Conservation (phyloP, 2,888 invertebrate genomes). For the Trichogramma evanescens region DNA sequence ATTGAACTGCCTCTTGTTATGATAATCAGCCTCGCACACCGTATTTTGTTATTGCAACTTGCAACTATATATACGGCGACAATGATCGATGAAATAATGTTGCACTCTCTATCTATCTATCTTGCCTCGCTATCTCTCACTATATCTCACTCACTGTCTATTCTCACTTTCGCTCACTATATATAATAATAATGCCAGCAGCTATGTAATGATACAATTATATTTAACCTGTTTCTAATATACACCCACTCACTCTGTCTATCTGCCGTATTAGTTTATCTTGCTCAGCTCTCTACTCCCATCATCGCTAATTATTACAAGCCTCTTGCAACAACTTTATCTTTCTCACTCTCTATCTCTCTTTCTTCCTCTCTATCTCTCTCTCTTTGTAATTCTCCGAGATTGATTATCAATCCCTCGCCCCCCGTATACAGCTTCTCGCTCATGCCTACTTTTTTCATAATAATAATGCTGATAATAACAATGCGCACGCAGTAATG, state of each 20-base stretch:
- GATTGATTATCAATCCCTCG: not conserved
- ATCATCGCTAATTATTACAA: not conserved
- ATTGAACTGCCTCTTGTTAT: not conserved
- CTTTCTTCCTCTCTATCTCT: slow-evolving; percentile 5
- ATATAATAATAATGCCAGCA: no score
- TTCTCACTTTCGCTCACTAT: not conserved
- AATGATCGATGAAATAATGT: slow-evolving; percentile 8
- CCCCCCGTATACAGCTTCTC: not conserved
- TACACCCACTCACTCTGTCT: no score
- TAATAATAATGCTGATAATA: no score
- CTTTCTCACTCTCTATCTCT: not conserved
- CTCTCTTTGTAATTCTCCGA: not conserved
- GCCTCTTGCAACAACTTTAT: not conserved
- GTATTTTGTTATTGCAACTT: no score
- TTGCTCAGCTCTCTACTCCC: no score
- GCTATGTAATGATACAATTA: no score
- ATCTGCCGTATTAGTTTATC: no score
- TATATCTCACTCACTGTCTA: slow-evolving; percentile 6
- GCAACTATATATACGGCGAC: no score
- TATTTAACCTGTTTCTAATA: no score
- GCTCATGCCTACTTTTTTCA: not conserved
- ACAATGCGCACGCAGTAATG: no score
- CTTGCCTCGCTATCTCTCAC: slow-evolving; percentile 8
- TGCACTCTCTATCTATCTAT: slow-evolving; percentile 11
- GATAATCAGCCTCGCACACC: not conserved